Conservation (phyloP, 2,888 invertebrate genomes). For the Spodoptera picta region DNA sequence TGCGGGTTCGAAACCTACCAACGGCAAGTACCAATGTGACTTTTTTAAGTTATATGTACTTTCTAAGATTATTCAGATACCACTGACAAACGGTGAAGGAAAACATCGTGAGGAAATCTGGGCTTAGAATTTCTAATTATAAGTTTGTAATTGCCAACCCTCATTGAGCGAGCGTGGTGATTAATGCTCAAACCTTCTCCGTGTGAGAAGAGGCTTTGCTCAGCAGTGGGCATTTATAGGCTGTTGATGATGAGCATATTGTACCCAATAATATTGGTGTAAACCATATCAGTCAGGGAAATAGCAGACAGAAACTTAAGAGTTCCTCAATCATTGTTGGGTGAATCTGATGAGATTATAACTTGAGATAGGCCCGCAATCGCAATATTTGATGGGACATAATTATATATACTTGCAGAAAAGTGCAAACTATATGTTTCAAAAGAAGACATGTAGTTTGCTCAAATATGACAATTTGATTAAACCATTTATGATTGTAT, state of each 20-base stretch:
- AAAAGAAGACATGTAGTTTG: not conserved
- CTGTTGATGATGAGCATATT: not conserved
- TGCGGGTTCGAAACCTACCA: too few species aligned
- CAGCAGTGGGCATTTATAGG: too few species aligned
- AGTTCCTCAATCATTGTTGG: conserved; percentile 10
- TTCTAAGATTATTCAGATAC: too few species aligned
- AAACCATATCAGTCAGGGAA: conserved; percentile 4
- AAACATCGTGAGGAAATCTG: too few species aligned
- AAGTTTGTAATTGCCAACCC: too few species aligned
- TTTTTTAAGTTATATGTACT: too few species aligned
- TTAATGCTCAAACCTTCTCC: too few species aligned
- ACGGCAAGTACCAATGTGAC: too few species aligned
- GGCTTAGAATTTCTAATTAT: too few species aligned
- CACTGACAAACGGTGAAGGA: too few species aligned
- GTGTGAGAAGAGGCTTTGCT: too few species aligned
- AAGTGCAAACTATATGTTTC: not conserved
- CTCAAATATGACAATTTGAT: conserved; percentile 9
- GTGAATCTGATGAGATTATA: conserved; percentile 2
- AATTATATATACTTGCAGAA: not conserved
- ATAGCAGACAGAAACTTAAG: conserved; percentile 9
- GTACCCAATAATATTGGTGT: conserved; percentile 8
- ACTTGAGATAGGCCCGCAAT: conserved; percentile 6
- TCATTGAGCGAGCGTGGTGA: too few species aligned
- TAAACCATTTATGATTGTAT: conserved; percentile 5
- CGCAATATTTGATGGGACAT: conserved; percentile 9